These are phyloP conservation scores for Apodemia duryi DNA, from an alignment of 2,888 invertebrate species.

Conservation along the genomic window DNA sequence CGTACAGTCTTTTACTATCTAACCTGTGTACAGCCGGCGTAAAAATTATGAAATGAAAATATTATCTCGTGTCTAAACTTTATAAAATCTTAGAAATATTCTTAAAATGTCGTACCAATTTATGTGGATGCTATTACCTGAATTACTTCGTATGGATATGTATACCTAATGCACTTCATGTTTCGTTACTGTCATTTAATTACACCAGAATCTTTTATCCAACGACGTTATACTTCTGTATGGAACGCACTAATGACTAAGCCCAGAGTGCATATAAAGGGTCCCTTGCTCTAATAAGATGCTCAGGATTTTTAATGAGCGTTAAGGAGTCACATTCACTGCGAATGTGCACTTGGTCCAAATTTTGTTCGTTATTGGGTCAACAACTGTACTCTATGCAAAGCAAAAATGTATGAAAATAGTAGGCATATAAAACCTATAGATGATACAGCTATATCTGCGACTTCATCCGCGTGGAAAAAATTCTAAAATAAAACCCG, in stretches of 20 bases:
- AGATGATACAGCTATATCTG: too few species aligned
- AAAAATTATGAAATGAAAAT: too few species aligned
- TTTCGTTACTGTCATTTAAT: not conserved
- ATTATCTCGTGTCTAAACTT: too few species aligned
- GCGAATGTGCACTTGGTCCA: slow-evolving; percentile 8
- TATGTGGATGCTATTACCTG: too few species aligned
- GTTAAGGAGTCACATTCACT: slow-evolving; percentile 7
- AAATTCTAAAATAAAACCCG: too few species aligned
- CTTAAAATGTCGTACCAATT: too few species aligned
- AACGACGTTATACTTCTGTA: not conserved
- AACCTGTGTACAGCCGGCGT: too few species aligned
- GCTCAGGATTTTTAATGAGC: slow-evolving; percentile 8
- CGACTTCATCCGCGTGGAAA: too few species aligned
- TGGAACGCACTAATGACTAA: not conserved
- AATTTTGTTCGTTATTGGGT: slow-evolving; percentile 5
- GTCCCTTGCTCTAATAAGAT: slow-evolving; percentile 2
- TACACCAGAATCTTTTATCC: not conserved
- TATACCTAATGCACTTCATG: too few species aligned
- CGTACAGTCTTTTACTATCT: too few species aligned
- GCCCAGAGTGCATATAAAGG: not conserved
- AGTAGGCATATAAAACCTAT: not conserved
- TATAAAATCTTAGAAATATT: too few species aligned
- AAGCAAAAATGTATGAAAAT: not conserved
- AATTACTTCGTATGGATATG: too few species aligned
- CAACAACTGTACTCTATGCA: not conserved